A percentile compares a stretch with the other conserved stretches of the same genome.
Conservation (phyloP, 2,888 invertebrate genomes). For the Baronia brevicornis region DNA sequence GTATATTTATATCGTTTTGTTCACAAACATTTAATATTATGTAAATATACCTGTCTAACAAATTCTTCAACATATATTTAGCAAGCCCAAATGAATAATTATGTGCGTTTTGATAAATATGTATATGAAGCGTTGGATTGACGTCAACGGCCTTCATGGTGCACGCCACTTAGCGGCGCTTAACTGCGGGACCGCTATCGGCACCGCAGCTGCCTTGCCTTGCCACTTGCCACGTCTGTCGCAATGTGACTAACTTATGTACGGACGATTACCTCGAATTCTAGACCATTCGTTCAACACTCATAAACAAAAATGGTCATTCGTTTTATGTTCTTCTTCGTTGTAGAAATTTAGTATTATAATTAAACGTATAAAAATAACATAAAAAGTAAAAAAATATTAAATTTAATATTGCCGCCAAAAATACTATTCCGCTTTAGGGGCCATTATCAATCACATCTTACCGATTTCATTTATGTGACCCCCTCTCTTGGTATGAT, state of each 20-base stretch:
- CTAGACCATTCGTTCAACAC: slow-evolving; percentile 23
- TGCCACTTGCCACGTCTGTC: slow-evolving; percentile 1
- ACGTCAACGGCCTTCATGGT: slow-evolving; percentile 28
- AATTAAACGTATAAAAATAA: slow-evolving; percentile 5
- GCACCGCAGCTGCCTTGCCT: slow-evolving; percentile 1
- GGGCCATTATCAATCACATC: too few relatives aligned
- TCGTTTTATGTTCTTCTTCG: slow-evolving; percentile 20
- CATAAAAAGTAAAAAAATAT: slow-evolving; percentile 14
- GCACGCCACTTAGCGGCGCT: slow-evolving; percentile 11
- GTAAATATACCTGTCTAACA: slow-evolving; percentile 22
- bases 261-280: slow-evolving; percentile 30
- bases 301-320: slow-evolving; percentile 22
- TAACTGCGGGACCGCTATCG: background rate
- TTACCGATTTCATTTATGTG: too few relatives aligned
- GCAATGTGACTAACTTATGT: slow-evolving; percentile 16
- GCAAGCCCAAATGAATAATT: slow-evolving; percentile 27
- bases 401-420: too few relatives aligned
- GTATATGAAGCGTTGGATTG: slow-evolving; percentile 27
- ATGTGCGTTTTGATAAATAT: slow-evolving; percentile 28
- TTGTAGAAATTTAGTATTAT: slow-evolving; percentile 11
- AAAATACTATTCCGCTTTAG: too few relatives aligned
- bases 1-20: slow-evolving; percentile 6
- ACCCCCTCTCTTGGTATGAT: too few relatives aligned
- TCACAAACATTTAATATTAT: slow-evolving; percentile 11
- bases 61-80: slow-evolving; percentile 22